phyloP scores from a whole-genome alignment of 2,113 vertebrate genomes.

The Oncorhynchus gorbuscha region DNA sequence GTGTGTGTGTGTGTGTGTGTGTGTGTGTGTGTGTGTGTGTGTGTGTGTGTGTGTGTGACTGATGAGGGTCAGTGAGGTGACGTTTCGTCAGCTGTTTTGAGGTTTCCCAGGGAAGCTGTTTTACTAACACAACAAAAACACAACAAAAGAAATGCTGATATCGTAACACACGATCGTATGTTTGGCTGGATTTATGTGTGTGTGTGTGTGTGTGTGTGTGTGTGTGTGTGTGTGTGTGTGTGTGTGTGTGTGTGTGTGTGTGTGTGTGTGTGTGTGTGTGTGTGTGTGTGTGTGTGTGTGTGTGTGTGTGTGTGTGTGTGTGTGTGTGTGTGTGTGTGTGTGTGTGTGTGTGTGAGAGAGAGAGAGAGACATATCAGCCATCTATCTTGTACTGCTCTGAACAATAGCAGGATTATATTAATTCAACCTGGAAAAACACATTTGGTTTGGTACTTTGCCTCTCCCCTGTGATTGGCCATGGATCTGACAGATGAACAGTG shows the following conservation, averaged over 20 bases:
- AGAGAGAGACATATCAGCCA: constrained; percentile 39
- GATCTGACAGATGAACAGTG: constrained; percentile 73
- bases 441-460: constrained; percentile 39
- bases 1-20: constrained; percentile 15
- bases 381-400: neutral
- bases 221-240: too few species aligned
- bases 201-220: too few species aligned
- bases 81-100: constrained; percentile 69
- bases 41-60: constrained; percentile 7
- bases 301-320: too few species aligned
- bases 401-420: constrained; percentile 66
- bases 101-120: constrained; percentile 68
- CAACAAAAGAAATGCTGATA: constrained; percentile 51
- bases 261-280: too few species aligned
- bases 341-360: too few species aligned
- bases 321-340: too few species aligned
- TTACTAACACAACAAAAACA: constrained; percentile 58
- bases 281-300: too few species aligned
- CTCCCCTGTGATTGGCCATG: constrained; percentile 60
- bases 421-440: constrained; percentile 60
- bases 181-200: constrained; percentile 60
- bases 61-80: constrained; percentile 59
- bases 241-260: too few species aligned
- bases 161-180: constrained; percentile 20
- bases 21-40: constrained; percentile 6